Evolutionary conservation across 2,113 vertebrate genomes (phyloP).

Genomic region (Mus musculus): DNA sequence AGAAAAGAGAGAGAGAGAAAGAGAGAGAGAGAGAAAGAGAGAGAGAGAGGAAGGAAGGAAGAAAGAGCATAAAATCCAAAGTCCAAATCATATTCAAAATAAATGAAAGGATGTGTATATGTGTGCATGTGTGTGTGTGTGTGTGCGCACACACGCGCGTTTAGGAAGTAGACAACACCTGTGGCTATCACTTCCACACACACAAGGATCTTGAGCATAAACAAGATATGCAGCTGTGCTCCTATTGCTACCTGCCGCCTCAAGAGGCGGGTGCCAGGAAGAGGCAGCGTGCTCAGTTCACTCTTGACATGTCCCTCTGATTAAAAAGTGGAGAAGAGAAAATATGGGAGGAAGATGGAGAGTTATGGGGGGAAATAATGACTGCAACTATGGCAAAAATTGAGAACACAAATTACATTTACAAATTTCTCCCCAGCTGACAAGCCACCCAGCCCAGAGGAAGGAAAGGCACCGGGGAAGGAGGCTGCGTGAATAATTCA

Average conservation of each 20-base stretch:
- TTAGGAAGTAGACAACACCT: conserved; percentile 19
- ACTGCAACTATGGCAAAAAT: background rate
- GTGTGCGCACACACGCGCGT: background rate
- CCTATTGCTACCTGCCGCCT: accelerated
- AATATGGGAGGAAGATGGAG: conserved; percentile 30
- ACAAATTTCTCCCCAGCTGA: background rate
- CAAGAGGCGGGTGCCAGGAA: accelerated
- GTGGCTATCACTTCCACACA: conserved; percentile 1
- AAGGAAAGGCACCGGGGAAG: background rate
- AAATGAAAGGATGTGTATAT: background rate
- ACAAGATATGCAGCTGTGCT: background rate
- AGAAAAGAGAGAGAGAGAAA: no score
- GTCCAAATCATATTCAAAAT: background rate
- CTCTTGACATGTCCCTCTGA: conserved; percentile 41
- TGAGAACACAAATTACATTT: conserved; percentile 53
- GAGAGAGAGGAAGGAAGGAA: background rate
- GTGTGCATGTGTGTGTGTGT: background rate
- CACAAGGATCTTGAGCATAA: background rate
- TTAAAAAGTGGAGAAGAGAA: conserved; percentile 52
- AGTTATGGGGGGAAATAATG: background rate
- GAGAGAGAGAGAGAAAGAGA: background rate
- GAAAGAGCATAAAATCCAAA: background rate
- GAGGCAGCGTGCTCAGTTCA: background rate
- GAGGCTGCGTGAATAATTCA: background rate
- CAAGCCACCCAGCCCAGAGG: background rate